These are phyloP conservation scores for Apomyelois bistriatella DNA, from an alignment of 2,888 invertebrate genomes.

Conservation along the genomic window DNA sequence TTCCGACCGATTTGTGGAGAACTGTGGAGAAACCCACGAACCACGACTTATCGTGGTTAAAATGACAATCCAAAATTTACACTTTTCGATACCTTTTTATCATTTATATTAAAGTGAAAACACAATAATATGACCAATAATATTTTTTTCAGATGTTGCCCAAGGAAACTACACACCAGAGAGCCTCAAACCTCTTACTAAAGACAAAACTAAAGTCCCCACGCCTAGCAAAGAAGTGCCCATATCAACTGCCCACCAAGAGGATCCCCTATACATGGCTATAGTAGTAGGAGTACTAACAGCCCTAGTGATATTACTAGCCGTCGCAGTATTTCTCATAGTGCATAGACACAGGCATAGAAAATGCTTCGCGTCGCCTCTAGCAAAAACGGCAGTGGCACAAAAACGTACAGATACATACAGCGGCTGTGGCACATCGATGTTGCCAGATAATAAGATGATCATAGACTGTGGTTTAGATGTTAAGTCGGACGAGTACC, in stretches of 20 bases:
- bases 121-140: background rate
- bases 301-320: slow-evolving; percentile 85
- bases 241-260: slow-evolving; percentile 84
- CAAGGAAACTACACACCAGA: slow-evolving; percentile 88
- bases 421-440: slow-evolving; percentile 75
- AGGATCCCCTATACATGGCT: slow-evolving; percentile 87
- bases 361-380: slow-evolving; percentile 86
- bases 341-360: slow-evolving; percentile 85
- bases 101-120: too few species aligned
- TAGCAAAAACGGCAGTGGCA: slow-evolving; percentile 71
- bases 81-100: too few species aligned
- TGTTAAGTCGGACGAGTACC: slow-evolving; percentile 86
- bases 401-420: slow-evolving; percentile 78
- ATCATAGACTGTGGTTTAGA: slow-evolving; percentile 80
- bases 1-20: too few species aligned
- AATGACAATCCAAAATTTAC: too few species aligned
- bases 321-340: slow-evolving; percentile 86
- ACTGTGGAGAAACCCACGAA: too few species aligned
- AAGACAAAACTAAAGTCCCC: slow-evolving; percentile 69
- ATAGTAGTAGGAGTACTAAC: slow-evolving; percentile 88
- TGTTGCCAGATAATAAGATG: slow-evolving; percentile 75
- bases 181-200: slow-evolving; percentile 75
- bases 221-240: slow-evolving; percentile 77
- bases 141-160: slow-evolving; percentile 74
- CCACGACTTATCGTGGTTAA: too few species aligned